phyloP scores from a whole-genome alignment of 1,140 invertebrate species.

The Maconellicoccus hirsutus region DNA sequence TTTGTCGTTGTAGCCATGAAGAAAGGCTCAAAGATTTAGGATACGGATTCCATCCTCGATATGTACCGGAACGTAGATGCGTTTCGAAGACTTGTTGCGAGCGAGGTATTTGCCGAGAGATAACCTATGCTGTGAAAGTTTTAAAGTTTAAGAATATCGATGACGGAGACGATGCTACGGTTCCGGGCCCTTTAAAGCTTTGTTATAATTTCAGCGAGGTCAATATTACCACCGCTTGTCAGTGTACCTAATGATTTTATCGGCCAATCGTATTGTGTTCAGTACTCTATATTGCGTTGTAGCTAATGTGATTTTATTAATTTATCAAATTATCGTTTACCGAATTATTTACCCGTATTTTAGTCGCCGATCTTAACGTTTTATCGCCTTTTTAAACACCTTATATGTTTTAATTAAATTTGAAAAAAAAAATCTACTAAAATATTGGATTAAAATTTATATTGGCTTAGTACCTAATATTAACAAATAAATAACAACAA shows the following conservation, averaged over 20 bases:
- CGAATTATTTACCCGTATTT: too few species aligned
- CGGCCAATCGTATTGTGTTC: too few species aligned
- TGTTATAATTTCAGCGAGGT: background rate
- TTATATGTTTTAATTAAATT: too few species aligned
- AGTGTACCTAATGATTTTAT: background rate
- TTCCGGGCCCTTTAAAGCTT: background rate
- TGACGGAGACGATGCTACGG: background rate
- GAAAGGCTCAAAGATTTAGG: background rate
- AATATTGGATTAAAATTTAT: too few species aligned
- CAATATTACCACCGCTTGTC: background rate
- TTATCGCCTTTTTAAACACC: too few species aligned
- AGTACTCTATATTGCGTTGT: too few species aligned
- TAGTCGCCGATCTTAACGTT: too few species aligned
- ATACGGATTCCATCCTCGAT: background rate
- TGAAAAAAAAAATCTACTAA: too few species aligned
- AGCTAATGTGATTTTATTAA: too few species aligned
- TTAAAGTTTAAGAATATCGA: background rate
- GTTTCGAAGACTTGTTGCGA: background rate
- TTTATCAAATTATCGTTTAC: too few species aligned
- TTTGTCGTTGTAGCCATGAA: background rate
- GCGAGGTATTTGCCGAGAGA: background rate
- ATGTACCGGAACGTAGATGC: background rate
- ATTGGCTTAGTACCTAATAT: too few species aligned
- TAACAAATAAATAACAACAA: too few species aligned
- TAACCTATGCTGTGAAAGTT: background rate